Conservation (phyloP, 2,113 vertebrate species). For the Opisthocomus hoazin region DNA sequence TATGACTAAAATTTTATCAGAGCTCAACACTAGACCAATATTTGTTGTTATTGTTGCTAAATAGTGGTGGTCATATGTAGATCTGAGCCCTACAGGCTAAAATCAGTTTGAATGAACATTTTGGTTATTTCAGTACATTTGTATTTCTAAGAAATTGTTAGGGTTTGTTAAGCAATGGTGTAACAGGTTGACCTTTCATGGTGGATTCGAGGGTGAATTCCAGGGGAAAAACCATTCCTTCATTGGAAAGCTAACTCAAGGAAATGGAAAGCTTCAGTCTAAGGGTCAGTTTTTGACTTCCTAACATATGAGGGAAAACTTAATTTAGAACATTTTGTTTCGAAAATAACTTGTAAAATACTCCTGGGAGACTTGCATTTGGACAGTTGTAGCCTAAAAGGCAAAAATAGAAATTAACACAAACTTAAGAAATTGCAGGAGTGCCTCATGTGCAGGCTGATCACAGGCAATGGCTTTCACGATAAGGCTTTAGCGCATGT, state of each 20-base stretch:
- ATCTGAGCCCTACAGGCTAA: not conserved
- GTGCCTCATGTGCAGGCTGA: not conserved
- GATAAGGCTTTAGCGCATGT: not conserved
- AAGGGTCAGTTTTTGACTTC: not conserved
- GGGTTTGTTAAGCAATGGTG: not conserved
- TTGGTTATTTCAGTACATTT: not conserved
- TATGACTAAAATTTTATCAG: not conserved
- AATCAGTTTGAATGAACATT: not conserved
- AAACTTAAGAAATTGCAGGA: not conserved
- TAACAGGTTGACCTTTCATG: not conserved
- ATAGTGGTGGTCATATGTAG: not conserved
- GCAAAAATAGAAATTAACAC: not conserved
- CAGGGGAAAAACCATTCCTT: not conserved
- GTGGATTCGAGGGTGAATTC: slow-evolving; percentile 32
- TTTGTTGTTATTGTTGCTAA: not conserved
- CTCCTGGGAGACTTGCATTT: slow-evolving; percentile 33
- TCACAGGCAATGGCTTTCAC: not conserved
- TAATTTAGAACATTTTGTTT: not conserved
- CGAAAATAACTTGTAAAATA: not conserved
- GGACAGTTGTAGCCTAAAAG: slow-evolving; percentile 19
- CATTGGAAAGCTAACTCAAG: slow-evolving; percentile 8
- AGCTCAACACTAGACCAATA: not conserved
- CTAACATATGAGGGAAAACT: not conserved
- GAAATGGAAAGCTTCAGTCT: not conserved
- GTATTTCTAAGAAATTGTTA: not conserved